Evolutionary conservation across 2,888 invertebrate species (phyloP).

Genomic region (Calameuta filiformis): DNA sequence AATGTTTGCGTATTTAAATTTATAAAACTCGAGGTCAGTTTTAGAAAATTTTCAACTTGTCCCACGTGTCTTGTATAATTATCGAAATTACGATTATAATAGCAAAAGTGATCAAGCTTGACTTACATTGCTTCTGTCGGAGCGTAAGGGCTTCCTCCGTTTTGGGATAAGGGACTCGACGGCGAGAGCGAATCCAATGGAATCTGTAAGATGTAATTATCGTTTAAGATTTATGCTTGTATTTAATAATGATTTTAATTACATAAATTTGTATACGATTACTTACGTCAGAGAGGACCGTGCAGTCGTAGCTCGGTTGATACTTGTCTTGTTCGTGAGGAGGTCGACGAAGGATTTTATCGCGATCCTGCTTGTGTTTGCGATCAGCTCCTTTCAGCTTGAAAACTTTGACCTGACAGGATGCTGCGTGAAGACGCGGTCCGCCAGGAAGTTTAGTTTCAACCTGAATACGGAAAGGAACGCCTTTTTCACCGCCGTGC

Average conservation of each 20-base stretch:
- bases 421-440: constrained; percentile 87
- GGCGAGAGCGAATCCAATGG: constrained; percentile 54
- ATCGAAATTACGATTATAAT: not conserved
- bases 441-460: constrained; percentile 82
- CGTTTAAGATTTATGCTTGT: not conserved
- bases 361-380: constrained; percentile 96
- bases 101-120: not conserved
- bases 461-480: constrained; percentile 95
- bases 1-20: not conserved
- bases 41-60: not conserved
- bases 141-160: constrained; percentile 49
- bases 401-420: constrained; percentile 95
- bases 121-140: constrained; percentile 58
- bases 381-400: constrained; percentile 96
- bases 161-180: constrained; percentile 43
- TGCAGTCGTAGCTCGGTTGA: constrained; percentile 96
- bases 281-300: constrained; percentile 89
- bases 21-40: not conserved
- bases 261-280: constrained; percentile 13
- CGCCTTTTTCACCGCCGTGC: constrained; percentile 98
- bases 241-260: constrained; percentile 3
- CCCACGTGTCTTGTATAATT: not conserved
- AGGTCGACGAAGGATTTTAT: constrained; percentile 90
- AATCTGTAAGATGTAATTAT: constrained; percentile 40
- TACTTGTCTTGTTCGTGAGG: constrained; percentile 89